Evolutionary conservation across 1,140 invertebrate genomes (phyloP), one percentile per base, ranked within the genome.

Genomic region (Teleogryllus occipitalis): DNA sequence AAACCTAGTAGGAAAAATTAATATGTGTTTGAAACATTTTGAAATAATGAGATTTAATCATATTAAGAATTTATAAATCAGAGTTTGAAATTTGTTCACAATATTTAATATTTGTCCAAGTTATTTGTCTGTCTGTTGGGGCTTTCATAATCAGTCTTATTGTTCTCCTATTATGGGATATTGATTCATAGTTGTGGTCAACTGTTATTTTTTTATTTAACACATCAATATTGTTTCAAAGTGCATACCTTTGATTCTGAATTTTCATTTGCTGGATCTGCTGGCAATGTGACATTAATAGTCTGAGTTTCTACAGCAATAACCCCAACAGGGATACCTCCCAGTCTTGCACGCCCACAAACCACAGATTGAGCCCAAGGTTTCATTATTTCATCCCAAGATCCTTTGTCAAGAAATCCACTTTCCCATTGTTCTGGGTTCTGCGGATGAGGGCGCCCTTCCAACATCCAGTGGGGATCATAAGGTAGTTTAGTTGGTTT

Each of bases 351-450:
- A 47, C 96, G 88, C 12, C 96, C 97, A 10, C 91, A 90, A 7
- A 99, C 93, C 0, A 99, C 98, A 39, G 98, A 99, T 87, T 99
- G 96, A 0, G 98, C 98, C 98, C 98, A 99, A 0, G 94, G 93
- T 81, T 90, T 89, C 94, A 99, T 96, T 48, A 99, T 96, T 89
- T 99, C 98, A 83, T 95, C 91, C 89, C 96, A 99, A 10, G 93
- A 94, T 76, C 93, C 93, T 22, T 89, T 88, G 86, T 98, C 97
- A 85, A 99, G 98, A 88, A 99, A 98, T 6, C 97, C 97, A 80
- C 90, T 90, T 85, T 96, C 95, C 92, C 93, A 96, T 22, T 88
- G 86, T 73, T 86, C 89, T 8, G 85, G 87, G 84, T 90, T 92
- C 83, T 80, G 86, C 7, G 90, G 89, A 82, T 89, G 90, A 65